Evolutionary conservation across 2,113 vertebrate genomes (phyloP).

Genomic region (Hystrix brachyura): DNA sequence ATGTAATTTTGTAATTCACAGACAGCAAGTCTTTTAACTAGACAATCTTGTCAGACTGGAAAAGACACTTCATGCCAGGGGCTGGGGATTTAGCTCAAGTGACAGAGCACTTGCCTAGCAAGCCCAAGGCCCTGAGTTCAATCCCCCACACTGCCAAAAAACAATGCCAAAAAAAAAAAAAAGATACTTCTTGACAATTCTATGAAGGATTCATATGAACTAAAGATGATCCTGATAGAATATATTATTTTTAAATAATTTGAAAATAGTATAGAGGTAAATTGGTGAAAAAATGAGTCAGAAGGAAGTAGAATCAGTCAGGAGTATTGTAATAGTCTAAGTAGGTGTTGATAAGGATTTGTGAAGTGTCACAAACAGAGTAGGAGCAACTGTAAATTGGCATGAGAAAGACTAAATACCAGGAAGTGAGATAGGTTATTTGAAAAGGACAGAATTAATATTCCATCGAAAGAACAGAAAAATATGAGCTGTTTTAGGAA

Average conservation of each 20-base stretch:
- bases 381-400: neutral
- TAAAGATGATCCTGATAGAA: neutral
- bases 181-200: neutral
- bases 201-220: neutral
- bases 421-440: neutral
- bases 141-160: too few relatives aligned
- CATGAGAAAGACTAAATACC: neutral
- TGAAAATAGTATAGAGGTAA: neutral
- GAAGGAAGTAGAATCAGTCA: neutral
- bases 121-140: too few relatives aligned
- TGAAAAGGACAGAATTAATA: neutral
- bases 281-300: neutral
- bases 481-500: slow-evolving; percentile 1
- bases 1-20: neutral
- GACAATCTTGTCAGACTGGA: neutral
- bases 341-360: neutral
- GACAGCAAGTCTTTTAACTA: neutral
- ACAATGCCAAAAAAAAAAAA: neutral
- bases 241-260: neutral
- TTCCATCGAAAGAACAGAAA: neutral
- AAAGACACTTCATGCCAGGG: too few relatives aligned
- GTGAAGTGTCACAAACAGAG: neutral
- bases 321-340: neutral
- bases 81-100: too few relatives aligned
- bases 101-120: too few relatives aligned